These are phyloP conservation scores for Zoanthus solanderi DNA, from an alignment of 92 coral and sea anemone genomes.

Conservation along the genomic window DNA sequence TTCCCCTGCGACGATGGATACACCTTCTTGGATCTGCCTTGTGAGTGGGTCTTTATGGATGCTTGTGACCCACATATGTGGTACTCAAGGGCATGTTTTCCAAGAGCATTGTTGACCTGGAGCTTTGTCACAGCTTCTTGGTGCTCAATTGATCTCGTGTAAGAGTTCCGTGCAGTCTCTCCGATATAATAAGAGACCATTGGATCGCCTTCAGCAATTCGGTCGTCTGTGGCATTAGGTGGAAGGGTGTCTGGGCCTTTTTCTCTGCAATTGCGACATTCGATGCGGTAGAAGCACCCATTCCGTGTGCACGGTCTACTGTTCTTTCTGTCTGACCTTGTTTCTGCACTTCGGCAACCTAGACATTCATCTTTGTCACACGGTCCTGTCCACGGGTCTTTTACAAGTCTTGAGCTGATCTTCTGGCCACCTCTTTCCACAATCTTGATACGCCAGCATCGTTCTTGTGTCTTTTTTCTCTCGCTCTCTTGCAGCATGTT, in stretches of 20 bases:
- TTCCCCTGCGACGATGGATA: slow-evolving; percentile 28
- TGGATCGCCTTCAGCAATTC: background rate
- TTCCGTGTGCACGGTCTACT: slow-evolving; percentile 28
- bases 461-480: no score
- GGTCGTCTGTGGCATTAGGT: slow-evolving; percentile 13
- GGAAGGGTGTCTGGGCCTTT: slow-evolving; percentile 24
- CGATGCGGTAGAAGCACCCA: slow-evolving; percentile 27
- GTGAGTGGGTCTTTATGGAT: slow-evolving; percentile 41
- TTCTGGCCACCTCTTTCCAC: no score
- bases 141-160: slow-evolving; percentile 27
- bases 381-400: slow-evolving; percentile 19
- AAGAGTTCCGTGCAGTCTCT: slow-evolving; percentile 16
- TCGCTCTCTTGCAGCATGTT: no score
- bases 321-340: background rate
- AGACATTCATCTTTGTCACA: slow-evolving; percentile 7
- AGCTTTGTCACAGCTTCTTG: slow-evolving; percentile 29
- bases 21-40: slow-evolving; percentile 45
- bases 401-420: background rate
- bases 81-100: slow-evolving; percentile 27
- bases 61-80: slow-evolving; percentile 38
- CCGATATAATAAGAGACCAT: slow-evolving; percentile 27
- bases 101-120: slow-evolving; percentile 23
- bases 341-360: slow-evolving; percentile 1
- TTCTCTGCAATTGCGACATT: slow-evolving; percentile 28
- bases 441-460: no score